Evolutionary conservation across 1,140 invertebrate species (phyloP).

Genomic region (Cotesia chilonis): DNA sequence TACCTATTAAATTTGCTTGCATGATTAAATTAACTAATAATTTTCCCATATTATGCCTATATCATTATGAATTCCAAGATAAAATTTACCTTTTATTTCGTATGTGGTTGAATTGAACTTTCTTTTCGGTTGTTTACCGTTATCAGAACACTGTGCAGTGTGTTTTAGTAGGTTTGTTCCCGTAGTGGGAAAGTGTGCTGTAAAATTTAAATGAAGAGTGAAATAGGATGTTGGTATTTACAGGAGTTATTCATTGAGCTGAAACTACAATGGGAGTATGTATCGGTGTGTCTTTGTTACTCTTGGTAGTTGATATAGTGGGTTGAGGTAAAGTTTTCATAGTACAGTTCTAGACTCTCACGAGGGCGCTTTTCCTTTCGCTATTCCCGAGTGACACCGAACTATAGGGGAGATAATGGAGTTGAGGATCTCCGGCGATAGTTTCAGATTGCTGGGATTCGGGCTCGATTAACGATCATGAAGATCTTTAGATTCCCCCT

Average conservation of each 20-base stretch:
- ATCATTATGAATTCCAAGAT: too few relatives aligned
- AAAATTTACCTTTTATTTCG: too few relatives aligned
- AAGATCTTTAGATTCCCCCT: conserved; percentile 17
- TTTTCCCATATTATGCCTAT: too few relatives aligned
- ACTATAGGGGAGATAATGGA: conserved; percentile 11
- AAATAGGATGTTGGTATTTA: conserved; percentile 39
- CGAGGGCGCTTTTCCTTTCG: conserved; percentile 1
- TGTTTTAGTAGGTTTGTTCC: neutral
- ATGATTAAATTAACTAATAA: too few relatives aligned
- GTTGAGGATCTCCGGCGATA: conserved; percentile 18
- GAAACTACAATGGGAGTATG: neutral
- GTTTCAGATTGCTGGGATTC: conserved; percentile 23
- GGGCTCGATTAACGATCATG: conserved; percentile 25
- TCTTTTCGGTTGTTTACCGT: too few relatives aligned
- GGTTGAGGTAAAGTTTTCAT: neutral
- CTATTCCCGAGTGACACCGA: neutral
- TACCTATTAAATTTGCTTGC: too few relatives aligned
- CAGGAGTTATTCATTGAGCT: conserved; percentile 48
- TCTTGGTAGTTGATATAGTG: neutral
- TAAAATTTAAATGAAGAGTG: conserved; percentile 3
- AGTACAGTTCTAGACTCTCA: conserved; percentile 4
- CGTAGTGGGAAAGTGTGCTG: too few relatives aligned
- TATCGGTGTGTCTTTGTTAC: neutral
- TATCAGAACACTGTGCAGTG: too few relatives aligned
- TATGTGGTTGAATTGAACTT: too few relatives aligned